Conservation (phyloP, 1,140 invertebrate genomes). For the Drosophila lini region DNA sequence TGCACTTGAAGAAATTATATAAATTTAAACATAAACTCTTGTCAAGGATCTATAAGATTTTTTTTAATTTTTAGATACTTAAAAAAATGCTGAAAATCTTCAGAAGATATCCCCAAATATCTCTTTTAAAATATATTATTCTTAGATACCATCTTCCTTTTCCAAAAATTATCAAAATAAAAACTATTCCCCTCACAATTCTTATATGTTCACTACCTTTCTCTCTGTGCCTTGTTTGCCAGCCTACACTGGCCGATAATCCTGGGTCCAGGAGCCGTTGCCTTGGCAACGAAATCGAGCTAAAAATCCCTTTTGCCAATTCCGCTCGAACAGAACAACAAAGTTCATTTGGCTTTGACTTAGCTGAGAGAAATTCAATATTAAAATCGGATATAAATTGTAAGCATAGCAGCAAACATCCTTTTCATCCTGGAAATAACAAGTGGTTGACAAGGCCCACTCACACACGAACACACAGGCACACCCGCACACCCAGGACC, state of each 20-base stretch:
- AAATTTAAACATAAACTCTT: too few species aligned
- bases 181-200: not conserved
- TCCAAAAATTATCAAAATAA: not conserved
- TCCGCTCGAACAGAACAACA: slow-evolving; percentile 43
- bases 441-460: slow-evolving; percentile 71
- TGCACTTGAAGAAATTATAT: not conserved
- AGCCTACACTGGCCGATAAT: slow-evolving; percentile 30
- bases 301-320: slow-evolving; percentile 31
- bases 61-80: too few species aligned
- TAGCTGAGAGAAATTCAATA: slow-evolving; percentile 72
- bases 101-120: too few species aligned
- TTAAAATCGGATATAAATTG: slow-evolving; percentile 82
- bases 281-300: slow-evolving; percentile 23
- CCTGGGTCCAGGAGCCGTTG: slow-evolving; percentile 20
- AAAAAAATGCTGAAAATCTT: not conserved
- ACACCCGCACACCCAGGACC: not conserved
- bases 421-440: slow-evolving; percentile 60
- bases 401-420: slow-evolving; percentile 47
- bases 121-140: not conserved
- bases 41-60: too few species aligned
- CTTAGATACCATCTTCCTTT: not conserved
- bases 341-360: slow-evolving; percentile 66
- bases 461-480: slow-evolving; percentile 7
- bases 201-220: not conserved
- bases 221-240: slow-evolving; percentile 1